These are phyloP conservation scores for Piliocolobus tephrosceles DNA, from an alignment of 2,113 vertebrate species.

Conservation along the genomic window DNA sequence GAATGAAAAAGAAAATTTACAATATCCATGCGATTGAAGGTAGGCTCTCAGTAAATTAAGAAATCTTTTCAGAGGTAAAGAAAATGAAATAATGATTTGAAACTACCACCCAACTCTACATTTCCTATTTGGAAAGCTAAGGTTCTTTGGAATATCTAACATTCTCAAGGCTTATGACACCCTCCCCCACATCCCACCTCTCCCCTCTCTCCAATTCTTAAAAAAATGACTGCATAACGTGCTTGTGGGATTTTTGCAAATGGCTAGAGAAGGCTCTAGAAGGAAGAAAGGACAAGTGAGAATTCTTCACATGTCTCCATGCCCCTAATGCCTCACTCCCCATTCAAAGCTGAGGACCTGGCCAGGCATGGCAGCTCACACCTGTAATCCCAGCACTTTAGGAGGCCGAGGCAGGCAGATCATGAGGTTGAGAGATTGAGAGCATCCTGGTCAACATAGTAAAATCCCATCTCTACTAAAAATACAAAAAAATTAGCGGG, in stretches of 20 bases:
- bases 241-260: not conserved
- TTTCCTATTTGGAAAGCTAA: slow-evolving; percentile 18
- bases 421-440: too few relatives aligned
- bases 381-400: too few relatives aligned
- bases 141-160: not conserved
- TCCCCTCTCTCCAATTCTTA: not conserved
- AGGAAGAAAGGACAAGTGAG: not conserved
- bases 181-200: not conserved
- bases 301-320: not conserved
- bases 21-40: not conserved
- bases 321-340: not conserved
- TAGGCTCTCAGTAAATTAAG: slow-evolving; percentile 15
- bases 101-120: not conserved
- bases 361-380: too few relatives aligned
- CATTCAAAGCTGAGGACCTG: not conserved
- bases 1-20: slow-evolving; percentile 30
- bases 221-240: not conserved
- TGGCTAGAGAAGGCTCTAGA: not conserved
- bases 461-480: too few relatives aligned
- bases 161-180: not conserved
- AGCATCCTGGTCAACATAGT: too few relatives aligned
- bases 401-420: too few relatives aligned
- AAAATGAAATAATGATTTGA: slow-evolving; percentile 43
- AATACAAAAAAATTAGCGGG: too few relatives aligned
- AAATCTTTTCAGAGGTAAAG: slow-evolving; percentile 13